A percentile compares a stretch with the other conserved stretches of the same genome.
These are phyloP conservation scores for Amblyteles armatorius DNA, from an alignment of 2,888 invertebrate species.

Conservation along the genomic window DNA sequence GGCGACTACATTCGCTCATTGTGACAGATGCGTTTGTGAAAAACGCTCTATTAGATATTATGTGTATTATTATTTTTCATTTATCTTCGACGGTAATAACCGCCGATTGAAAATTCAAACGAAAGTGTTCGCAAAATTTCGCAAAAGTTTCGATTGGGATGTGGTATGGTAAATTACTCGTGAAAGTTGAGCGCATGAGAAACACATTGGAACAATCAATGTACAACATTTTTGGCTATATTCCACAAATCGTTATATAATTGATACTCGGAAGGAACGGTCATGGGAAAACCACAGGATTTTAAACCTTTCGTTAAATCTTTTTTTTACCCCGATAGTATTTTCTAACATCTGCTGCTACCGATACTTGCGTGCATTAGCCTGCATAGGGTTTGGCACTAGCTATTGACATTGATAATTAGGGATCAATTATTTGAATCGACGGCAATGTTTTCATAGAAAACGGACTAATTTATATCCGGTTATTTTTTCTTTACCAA, in stretches of 20 bases:
- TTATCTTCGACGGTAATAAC: slow-evolving; percentile 13
- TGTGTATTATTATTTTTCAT: slow-evolving; percentile 60
- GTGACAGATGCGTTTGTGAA: slow-evolving; percentile 78
- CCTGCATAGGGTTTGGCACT: slow-evolving; percentile 8
- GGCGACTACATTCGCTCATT: slow-evolving; percentile 76
- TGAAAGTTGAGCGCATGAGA: background rate
- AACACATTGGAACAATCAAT: background rate
- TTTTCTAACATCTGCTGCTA: slow-evolving; percentile 34
- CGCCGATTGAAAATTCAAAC: slow-evolving; percentile 4
- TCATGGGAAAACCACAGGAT: slow-evolving; percentile 57
- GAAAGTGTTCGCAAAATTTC: background rate
- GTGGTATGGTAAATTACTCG: background rate
- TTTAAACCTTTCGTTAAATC: slow-evolving; percentile 32
- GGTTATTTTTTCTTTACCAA: background rate
- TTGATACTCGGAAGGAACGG: slow-evolving; percentile 22
- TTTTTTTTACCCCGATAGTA: slow-evolving; percentile 21
- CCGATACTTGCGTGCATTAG: background rate
- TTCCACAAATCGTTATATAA: slow-evolving; percentile 51
- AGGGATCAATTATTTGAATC: background rate
- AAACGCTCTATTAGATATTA: slow-evolving; percentile 63
- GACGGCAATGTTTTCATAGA: slow-evolving; percentile 1
- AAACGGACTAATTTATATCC: background rate
- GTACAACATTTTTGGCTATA: slow-evolving; percentile 21
- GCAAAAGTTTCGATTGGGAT: background rate
- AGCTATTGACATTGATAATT: slow-evolving; percentile 12